phyloP scores from a whole-genome alignment of 2,888 invertebrate genomes.

The Acanthococcus lagerstroemiae region DNA sequence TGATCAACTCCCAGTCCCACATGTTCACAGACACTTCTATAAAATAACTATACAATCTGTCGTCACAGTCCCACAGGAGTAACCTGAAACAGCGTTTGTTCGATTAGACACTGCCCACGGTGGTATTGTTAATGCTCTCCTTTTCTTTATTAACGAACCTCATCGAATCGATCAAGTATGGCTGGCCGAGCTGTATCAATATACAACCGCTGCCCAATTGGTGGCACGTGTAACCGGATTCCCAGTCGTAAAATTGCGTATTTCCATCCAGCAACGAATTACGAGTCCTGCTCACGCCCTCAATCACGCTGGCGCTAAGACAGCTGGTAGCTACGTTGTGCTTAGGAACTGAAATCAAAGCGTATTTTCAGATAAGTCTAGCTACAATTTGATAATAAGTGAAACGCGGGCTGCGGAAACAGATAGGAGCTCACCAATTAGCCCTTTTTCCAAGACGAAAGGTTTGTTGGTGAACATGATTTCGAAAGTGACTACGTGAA shows the following conservation, averaged over 20 bases:
- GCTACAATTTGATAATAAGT: too few species aligned
- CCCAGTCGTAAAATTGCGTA: constrained; percentile 93
- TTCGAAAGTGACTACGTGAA: constrained; percentile 88
- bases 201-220: constrained; percentile 91
- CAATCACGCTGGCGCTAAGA: constrained; percentile 84
- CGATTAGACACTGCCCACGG: too few species aligned
- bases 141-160: constrained; percentile 43
- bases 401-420: too few species aligned
- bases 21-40: constrained; percentile 89
- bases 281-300: constrained; percentile 86
- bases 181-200: constrained; percentile 90
- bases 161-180: constrained; percentile 82
- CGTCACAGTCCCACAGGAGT: constrained; percentile 94
- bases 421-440: constrained; percentile 44
- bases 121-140: background rate
- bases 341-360: constrained; percentile 58
- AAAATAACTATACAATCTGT: constrained; percentile 88
- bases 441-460: constrained; percentile 59
- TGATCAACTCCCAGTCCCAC: constrained; percentile 83
- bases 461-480: constrained; percentile 70
- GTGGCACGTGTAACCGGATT: constrained; percentile 95
- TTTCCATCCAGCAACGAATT: constrained; percentile 95
- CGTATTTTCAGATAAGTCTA: too few species aligned
- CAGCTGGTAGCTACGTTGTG: constrained; percentile 88
- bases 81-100: constrained; percentile 51